Conservation (phyloP, 2,113 vertebrate genomes). For the Trematomus loennbergii region DNA sequence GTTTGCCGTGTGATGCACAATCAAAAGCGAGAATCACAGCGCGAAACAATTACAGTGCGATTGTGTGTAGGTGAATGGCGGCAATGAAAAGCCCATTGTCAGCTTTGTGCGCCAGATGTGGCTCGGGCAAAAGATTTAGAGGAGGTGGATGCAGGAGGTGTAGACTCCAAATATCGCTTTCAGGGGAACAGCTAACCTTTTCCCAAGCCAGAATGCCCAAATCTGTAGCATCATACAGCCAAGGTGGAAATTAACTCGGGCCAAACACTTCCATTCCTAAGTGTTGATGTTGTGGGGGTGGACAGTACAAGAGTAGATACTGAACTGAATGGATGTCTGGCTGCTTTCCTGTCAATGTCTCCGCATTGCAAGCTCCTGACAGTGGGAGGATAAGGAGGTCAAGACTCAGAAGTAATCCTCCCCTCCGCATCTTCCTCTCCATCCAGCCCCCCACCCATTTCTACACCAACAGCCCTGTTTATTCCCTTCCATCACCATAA, state of each 20-base stretch:
- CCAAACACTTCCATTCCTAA: background rate
- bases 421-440: constrained; percentile 31
- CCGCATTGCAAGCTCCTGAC: constrained; percentile 18
- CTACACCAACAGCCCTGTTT: constrained; percentile 55
- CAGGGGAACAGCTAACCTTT: constrained; percentile 24
- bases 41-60: constrained; percentile 64
- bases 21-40: constrained; percentile 60
- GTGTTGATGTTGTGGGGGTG: background rate
- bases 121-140: constrained; percentile 45
- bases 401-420: constrained; percentile 32
- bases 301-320: constrained; percentile 2
- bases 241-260: constrained; percentile 16
- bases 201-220: constrained; percentile 10
- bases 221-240: constrained; percentile 19
- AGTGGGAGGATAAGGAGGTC: constrained; percentile 42
- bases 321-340: constrained; percentile 25
- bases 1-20: constrained; percentile 56
- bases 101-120: constrained; percentile 64
- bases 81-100: constrained; percentile 71
- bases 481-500: constrained; percentile 69
- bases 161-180: constrained; percentile 20
- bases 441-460: constrained; percentile 35
- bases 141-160: constrained; percentile 32
- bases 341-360: constrained; percentile 15
- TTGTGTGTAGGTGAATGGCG: constrained; percentile 70